Evolutionary conservation across 2,797 vertebrate species (phyloP), one percentile per base, ranked within the genome.

Genomic region (Pygocentrus nattereri): DNA sequence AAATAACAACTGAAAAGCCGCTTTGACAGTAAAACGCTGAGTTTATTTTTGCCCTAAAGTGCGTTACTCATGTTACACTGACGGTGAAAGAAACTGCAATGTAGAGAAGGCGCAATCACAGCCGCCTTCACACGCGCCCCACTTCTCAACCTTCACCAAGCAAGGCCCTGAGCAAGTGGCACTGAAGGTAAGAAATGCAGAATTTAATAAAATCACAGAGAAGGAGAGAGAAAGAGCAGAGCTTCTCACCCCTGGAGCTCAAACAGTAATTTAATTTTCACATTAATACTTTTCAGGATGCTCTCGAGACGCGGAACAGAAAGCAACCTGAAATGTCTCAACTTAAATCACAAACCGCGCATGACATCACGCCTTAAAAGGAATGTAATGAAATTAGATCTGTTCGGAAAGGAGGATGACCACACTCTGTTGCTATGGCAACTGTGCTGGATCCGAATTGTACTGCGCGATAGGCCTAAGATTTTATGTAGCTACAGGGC

Each of bases 241-340:
- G 30, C 34, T 21, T 50, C 56, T 44, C n/a, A 50, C 34, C 72
- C 65, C 38, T 27, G n/a, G 25, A 8, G 58, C 78, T 76, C 25
- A 7, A 50, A 62, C 38, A 31, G n/a, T 79, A 76, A 86, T 81
- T 75, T 49, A 18, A 65, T 70, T 64, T 68, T 74, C 65, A 82
- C 65, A 31, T 75, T 44, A 70, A 75, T 25, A 73, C 18, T 16
- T 58, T 54, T 74, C 74, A 62, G 76, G 58, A 21, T 27, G 59
- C 62, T 30, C 68, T 73, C 5, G 64, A 30, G 54, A 65, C 6
- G 47, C n/a, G 31, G 41, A 52, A 49, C 54, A 13, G 44, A 65
- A 68, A 76, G 62, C 56, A 83, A 72, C 50, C 25, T 3, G 15
- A 59, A 23, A 65, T 68, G 49, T n/a, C 75, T 81, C 65, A 69